A percentile compares a stretch with the other conserved stretches of the same genome.
These are phyloP conservation scores for Tenebrio molitor DNA, from an alignment of 1,140 invertebrate species.

Conservation along the genomic window DNA sequence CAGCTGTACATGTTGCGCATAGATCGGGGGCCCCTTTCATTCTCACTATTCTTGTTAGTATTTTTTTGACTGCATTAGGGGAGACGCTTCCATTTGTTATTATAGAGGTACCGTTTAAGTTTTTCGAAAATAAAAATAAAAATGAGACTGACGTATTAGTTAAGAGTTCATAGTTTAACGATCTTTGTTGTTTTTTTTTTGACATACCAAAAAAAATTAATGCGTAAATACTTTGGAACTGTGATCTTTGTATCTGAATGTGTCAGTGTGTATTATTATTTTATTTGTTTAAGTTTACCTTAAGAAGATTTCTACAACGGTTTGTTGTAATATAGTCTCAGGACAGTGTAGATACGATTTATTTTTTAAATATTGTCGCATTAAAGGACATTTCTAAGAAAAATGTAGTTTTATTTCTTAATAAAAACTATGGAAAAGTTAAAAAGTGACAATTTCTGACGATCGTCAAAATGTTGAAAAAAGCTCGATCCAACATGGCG, in stretches of 20 bases:
- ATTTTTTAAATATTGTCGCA: conserved; percentile 26
- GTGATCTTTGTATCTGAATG: conserved; percentile 20
- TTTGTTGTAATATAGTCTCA: conserved; percentile 22
- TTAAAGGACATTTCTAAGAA: conserved; percentile 27
- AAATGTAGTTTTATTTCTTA: too few relatives aligned
- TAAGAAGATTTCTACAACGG: not conserved
- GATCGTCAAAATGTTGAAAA: too few relatives aligned
- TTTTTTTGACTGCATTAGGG: not conserved
- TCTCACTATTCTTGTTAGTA: too few relatives aligned
- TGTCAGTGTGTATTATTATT: not conserved
- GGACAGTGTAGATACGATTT: conserved; percentile 10
- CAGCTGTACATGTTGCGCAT: too few relatives aligned
- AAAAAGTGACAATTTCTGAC: too few relatives aligned
- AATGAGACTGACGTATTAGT: conserved; percentile 18
- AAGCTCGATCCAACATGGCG: too few relatives aligned
- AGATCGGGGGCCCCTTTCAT: too few relatives aligned
- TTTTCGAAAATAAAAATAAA: conserved; percentile 1
- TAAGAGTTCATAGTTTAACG: conserved; percentile 12
- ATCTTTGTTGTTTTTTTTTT: conserved; percentile 5
- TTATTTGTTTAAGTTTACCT: not conserved
- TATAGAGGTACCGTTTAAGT: not conserved
- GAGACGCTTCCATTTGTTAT: conserved; percentile 11
- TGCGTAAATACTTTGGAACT: conserved; percentile 23
- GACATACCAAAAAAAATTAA: conserved; percentile 13
- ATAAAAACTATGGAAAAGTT: too few relatives aligned